Conservation (phyloP, 2,888 invertebrate genomes). For the Euphydryas editha region DNA sequence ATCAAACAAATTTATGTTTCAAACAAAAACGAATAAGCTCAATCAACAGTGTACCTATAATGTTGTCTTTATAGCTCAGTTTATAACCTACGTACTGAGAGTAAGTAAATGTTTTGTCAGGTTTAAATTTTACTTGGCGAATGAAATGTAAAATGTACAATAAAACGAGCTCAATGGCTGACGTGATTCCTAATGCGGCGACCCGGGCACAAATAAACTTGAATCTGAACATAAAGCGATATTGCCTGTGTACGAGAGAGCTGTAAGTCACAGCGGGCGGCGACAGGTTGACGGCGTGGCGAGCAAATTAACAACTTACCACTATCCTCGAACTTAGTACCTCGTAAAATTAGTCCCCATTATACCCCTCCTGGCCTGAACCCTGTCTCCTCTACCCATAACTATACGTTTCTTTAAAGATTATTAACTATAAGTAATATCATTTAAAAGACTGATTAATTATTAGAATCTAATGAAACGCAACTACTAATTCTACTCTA, state of each 20-base stretch:
- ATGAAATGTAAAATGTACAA: constrained; percentile 22
- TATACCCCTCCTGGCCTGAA: constrained; percentile 68
- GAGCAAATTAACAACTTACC: constrained; percentile 81
- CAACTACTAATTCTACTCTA: too few relatives aligned
- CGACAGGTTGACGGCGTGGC: constrained; percentile 72
- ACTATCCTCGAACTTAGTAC: constrained; percentile 79
- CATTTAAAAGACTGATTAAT: constrained; percentile 52
- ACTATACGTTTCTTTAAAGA: constrained; percentile 49
- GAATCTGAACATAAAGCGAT: constrained; percentile 32
- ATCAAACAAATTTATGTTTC: not conserved
- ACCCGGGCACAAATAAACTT: constrained; percentile 29
- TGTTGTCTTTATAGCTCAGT: constrained; percentile 12
- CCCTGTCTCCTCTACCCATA: constrained; percentile 36
- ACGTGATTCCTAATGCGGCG: constrained; percentile 23
- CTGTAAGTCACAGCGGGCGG: constrained; percentile 79
- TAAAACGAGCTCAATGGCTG: constrained; percentile 27
- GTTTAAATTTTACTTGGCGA: not conserved
- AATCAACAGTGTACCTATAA: constrained; percentile 12
- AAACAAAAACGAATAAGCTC: constrained; percentile 36
- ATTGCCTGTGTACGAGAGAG: constrained; percentile 31
- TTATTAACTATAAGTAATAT: constrained; percentile 59
- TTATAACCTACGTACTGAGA: constrained; percentile 7
- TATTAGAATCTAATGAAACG: too few relatives aligned
- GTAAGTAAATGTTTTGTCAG: constrained; percentile 18
- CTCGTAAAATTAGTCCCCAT: constrained; percentile 81